phyloP scores from a whole-genome alignment of 1,140 invertebrate species.

The Camponotus floridanus region DNA sequence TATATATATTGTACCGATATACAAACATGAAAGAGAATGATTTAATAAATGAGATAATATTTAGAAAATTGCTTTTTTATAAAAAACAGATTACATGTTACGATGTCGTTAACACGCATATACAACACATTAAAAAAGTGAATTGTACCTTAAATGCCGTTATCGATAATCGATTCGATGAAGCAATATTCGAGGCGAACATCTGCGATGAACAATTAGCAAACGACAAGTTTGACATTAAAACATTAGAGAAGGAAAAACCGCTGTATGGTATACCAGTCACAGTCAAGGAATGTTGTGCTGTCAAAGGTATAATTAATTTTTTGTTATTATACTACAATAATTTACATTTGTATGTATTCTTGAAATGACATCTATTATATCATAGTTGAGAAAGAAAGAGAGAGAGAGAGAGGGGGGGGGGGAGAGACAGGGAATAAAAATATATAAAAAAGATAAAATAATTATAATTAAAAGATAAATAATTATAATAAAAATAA shows the following conservation, averaged over 20 bases:
- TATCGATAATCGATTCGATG: conserved; percentile 90
- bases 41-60: not conserved
- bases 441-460: not conserved
- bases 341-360: not conserved
- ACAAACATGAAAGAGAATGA: not conserved
- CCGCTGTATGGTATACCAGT: conserved; percentile 93
- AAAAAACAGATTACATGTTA: conserved; percentile 87
- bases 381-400: too few species aligned
- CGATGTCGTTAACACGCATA: conserved; percentile 88
- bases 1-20: not conserved
- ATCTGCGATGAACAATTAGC: conserved; percentile 87
- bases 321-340: not conserved
- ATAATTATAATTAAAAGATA: too few species aligned
- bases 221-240: conserved; percentile 76
- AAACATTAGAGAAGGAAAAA: conserved; percentile 85
- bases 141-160: conserved; percentile 92
- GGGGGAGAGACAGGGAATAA: too few species aligned
- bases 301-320: conserved; percentile 87
- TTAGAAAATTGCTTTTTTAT: not conserved
- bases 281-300: conserved; percentile 91
- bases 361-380: not conserved
- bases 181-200: conserved; percentile 90
- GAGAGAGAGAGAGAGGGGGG: too few species aligned
- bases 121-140: conserved; percentile 90
- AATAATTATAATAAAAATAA: too few species aligned